These are phyloP conservation scores for Oeneis ivallda DNA, from an alignment of 2,888 invertebrate genomes.

Conservation along the genomic window DNA sequence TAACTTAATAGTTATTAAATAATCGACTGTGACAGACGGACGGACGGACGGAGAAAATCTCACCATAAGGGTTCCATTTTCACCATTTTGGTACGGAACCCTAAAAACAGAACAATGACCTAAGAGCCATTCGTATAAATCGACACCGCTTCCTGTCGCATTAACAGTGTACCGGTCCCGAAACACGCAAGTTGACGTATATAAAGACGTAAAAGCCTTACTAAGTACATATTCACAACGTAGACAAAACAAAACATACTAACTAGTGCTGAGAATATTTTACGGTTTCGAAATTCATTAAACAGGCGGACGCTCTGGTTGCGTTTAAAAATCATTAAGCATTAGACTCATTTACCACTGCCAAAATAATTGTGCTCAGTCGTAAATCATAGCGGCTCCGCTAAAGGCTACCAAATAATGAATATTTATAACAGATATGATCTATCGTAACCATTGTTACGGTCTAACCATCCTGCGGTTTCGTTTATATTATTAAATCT, in stretches of 20 bases:
- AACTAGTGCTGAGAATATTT: background rate
- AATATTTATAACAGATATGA: conserved; percentile 55
- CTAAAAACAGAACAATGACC: conserved; percentile 76
- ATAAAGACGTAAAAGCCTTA: conserved; percentile 7
- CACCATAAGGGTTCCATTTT: no score
- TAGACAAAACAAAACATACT: no score
- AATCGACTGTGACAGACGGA: no score
- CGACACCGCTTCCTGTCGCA: conserved; percentile 75
- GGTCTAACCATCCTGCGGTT: conserved; percentile 42
- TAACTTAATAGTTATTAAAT: no score
- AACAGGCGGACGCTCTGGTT: background rate
- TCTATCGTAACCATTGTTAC: conserved; percentile 50
- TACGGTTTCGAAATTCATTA: background rate
- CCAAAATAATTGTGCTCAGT: conserved; percentile 47
- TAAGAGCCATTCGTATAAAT: conserved; percentile 72
- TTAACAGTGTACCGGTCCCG: conserved; percentile 57
- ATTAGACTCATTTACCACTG: conserved; percentile 41
- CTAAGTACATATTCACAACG: background rate
- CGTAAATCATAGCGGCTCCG: conserved; percentile 50
- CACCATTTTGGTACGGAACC: no score
- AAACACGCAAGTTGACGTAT: conserved; percentile 51
- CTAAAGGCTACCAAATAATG: conserved; percentile 50
- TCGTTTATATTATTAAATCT: conserved; percentile 31
- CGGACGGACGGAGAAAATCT: no score
- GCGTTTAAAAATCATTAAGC: conserved; percentile 1